Base-by-base conservation (phyloP, 2,113 vertebrate genomes). In the Pedionomus torquatus region DNA sequence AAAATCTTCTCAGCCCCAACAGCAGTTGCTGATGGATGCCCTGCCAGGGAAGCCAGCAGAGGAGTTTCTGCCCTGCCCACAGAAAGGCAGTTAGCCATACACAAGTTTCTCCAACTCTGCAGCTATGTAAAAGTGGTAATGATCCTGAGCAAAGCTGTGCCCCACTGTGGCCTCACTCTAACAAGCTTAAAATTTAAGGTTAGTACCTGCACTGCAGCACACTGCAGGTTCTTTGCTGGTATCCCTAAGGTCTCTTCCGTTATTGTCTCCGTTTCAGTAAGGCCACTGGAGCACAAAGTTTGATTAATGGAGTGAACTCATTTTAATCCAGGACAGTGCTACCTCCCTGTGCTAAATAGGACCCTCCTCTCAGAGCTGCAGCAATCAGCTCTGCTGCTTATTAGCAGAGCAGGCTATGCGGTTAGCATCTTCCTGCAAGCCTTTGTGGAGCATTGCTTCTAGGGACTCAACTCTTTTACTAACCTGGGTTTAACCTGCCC, bases 101-200 rank as follows among this genome's bases (percentile, higher is more conserved):
- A 25, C 30, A 55, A 63, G 37, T 72, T 88, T 65, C 52, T 80
- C 24, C 41, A 49, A 3, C 13, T 14, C 52, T 69, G 12, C 17
- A 80, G 64, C 37, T 57, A 57, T 0, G 0, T 46, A 46, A 44
- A 58, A 74, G 21, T 2, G 3, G 5, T 30, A 93, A 65, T 2
- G 33, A 93, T 11, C 55, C 68, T 63, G 44, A 77, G 41, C 46
- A 70, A 79, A 90, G 11, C 58, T 70, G 49, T 54, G 21, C 65
- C 49, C 54, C 0, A 0, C 43, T 71, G 65, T 5, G 0, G 2
- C 30, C 65, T 75, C 48, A 70, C 49, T 17, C 20, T 61, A 80
- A 94, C 71, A 48, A 61, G 21, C 33, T 57, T 69, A 72, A 79
- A 57, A 86, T 76, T 69, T 66, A 77, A 83, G 54, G 30, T 37